Evolutionary conservation across 1,140 invertebrate species (phyloP).

Genomic region (Drosophila suzukii): DNA sequence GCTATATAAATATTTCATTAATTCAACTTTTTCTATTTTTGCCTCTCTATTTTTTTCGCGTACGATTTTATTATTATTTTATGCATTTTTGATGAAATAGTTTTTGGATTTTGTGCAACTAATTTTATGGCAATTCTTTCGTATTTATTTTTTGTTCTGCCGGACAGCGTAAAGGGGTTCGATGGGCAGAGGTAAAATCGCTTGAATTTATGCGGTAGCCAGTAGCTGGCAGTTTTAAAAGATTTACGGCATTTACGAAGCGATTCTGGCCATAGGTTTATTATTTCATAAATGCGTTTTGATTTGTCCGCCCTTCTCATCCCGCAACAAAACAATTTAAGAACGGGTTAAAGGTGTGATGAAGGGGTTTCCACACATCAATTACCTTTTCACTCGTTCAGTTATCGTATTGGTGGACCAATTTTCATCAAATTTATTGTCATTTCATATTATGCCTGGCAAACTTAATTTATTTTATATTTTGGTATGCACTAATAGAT

Average conservation of each 20-base stretch:
- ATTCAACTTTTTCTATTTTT: constrained; percentile 70
- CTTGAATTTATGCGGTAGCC: constrained; percentile 55
- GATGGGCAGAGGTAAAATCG: constrained; percentile 12
- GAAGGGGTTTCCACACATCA: constrained; percentile 15
- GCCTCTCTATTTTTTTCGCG: constrained; percentile 21
- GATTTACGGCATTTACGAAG: constrained; percentile 62
- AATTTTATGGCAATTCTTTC: constrained; percentile 59
- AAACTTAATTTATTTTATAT: constrained; percentile 20
- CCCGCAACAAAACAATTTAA: background rate
- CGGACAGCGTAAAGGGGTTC: constrained; percentile 5
- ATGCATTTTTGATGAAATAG: constrained; percentile 80
- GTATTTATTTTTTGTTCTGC: constrained; percentile 25
- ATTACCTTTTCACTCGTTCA: constrained; percentile 27
- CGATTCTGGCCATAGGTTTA: constrained; percentile 42
- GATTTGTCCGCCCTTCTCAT: constrained; percentile 24
- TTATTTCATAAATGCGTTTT: constrained; percentile 60
- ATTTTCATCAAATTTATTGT: constrained; percentile 40
- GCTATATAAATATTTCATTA: constrained; percentile 79
- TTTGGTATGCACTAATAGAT: constrained; percentile 1
- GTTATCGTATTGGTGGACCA: constrained; percentile 22
- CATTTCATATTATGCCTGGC: constrained; percentile 21
- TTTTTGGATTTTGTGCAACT: constrained; percentile 73
- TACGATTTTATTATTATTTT: constrained; percentile 62
- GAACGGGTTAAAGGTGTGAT: background rate
- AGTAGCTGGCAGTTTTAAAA: constrained; percentile 55